phyloP scores from a whole-genome alignment of 2,888 invertebrate species.

The Drosophila histrio region DNA sequence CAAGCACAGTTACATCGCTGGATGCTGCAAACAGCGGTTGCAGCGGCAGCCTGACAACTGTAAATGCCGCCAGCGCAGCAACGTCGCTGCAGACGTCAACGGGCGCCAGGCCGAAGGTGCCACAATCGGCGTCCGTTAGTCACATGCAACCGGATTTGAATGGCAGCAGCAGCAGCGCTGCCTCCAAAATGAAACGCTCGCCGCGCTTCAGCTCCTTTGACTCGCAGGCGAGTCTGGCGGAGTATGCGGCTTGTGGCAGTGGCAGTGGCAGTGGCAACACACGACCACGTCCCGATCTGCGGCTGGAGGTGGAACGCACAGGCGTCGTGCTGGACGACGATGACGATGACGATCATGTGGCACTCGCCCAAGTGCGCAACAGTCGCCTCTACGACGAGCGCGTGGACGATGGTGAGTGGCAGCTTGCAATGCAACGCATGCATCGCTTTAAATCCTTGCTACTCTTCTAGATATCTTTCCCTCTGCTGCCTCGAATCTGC shows the following conservation, averaged over 20 bases:
- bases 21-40: slow-evolving; percentile 42
- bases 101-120: slow-evolving; percentile 92
- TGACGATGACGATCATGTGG: slow-evolving; percentile 61
- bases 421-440: not conserved
- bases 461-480: slow-evolving; percentile 58
- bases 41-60: slow-evolving; percentile 20
- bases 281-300: slow-evolving; percentile 49
- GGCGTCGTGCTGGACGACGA: slow-evolving; percentile 43
- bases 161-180: slow-evolving; percentile 42
- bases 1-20: slow-evolving; percentile 64
- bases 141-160: slow-evolving; percentile 67
- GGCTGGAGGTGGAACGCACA: slow-evolving; percentile 44
- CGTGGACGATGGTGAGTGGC: slow-evolving; percentile 58
- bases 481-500: slow-evolving; percentile 53
- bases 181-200: slow-evolving; percentile 84
- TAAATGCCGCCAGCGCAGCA: slow-evolving; percentile 2
- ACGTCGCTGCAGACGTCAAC: slow-evolving; percentile 84
- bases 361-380: slow-evolving; percentile 63
- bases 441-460: not conserved
- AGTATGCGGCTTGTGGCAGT: slow-evolving; percentile 74
- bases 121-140: slow-evolving; percentile 82
- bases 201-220: slow-evolving; percentile 84
- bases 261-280: slow-evolving; percentile 16
- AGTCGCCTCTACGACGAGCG: slow-evolving; percentile 69
- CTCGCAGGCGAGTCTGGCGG: slow-evolving; percentile 84